phyloP scores from a whole-genome alignment of 1,140 invertebrate species.

The Drosophila athabasca region DNA sequence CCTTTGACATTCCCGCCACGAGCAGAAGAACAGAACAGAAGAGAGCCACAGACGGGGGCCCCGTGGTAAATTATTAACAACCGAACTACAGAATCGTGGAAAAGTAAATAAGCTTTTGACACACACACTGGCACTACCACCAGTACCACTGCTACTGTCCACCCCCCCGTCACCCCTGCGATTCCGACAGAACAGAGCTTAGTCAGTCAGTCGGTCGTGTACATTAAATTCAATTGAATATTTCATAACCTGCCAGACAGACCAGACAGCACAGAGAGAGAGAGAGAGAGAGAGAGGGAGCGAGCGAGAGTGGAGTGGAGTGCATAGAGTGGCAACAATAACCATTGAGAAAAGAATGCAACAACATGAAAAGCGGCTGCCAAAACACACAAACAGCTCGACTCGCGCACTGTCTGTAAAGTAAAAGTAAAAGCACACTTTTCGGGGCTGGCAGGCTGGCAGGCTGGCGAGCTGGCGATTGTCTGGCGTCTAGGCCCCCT shows the following conservation, averaged over 20 bases:
- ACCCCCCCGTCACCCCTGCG: too few relatives aligned
- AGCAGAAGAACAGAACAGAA: too few relatives aligned
- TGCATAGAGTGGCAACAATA: background rate
- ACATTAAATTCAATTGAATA: constrained; percentile 73
- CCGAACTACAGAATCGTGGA: too few relatives aligned
- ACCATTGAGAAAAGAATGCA: constrained; percentile 29
- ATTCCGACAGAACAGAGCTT: constrained; percentile 20
- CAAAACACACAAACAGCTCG: constrained; percentile 22
- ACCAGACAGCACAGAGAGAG: constrained; percentile 39
- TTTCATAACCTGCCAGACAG: constrained; percentile 68
- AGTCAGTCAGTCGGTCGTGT: constrained; percentile 66
- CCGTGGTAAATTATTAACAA: too few relatives aligned
- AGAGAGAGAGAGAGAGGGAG: too few relatives aligned
- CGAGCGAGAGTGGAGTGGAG: constrained; percentile 7
- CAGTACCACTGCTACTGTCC: too few relatives aligned
- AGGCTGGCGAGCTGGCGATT: too few relatives aligned
- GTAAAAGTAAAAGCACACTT: constrained; percentile 60
- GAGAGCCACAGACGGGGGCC: too few relatives aligned
- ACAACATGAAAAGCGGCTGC: constrained; percentile 55
- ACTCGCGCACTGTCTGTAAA: too few relatives aligned
- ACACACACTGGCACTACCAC: too few relatives aligned
- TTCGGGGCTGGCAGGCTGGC: constrained; percentile 44
- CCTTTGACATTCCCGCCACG: too few relatives aligned
- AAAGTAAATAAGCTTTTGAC: too few relatives aligned
- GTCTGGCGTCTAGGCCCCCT: constrained; percentile 24